Percentiles rank a stretch among this genome's conserved stretches.
These are phyloP conservation scores for Zele albiditarsus DNA, from an alignment of 2,888 invertebrate genomes.

Conservation along the genomic window DNA sequence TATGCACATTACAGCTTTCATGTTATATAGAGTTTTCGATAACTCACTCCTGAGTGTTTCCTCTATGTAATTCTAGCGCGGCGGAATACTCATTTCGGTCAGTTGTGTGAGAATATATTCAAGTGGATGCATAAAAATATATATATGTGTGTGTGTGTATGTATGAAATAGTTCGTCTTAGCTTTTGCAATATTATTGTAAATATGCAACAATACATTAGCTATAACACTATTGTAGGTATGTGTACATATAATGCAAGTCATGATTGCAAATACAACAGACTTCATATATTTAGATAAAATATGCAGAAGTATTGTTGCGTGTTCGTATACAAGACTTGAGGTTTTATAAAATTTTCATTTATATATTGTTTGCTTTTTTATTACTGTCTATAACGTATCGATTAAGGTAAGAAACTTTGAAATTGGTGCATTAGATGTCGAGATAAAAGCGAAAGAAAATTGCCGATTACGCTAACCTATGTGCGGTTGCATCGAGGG, in stretches of 20 bases:
- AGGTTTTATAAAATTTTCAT: not conserved
- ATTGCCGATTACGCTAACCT: too few species aligned
- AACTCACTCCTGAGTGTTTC: constrained; percentile 29
- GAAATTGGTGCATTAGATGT: too few species aligned
- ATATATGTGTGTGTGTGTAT: constrained; percentile 1
- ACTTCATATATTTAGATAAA: not conserved
- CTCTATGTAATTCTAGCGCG: constrained; percentile 26
- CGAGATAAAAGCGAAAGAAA: too few species aligned
- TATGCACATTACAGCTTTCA: constrained; percentile 22
- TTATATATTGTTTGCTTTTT: not conserved
- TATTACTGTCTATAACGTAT: too few species aligned
- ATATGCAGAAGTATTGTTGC: not conserved
- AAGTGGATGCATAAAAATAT: not conserved
- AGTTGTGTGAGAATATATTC: not conserved
- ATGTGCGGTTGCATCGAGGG: too few species aligned
- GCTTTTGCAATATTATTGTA: not conserved
- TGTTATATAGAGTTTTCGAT: constrained; percentile 25
- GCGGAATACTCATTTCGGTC: constrained; percentile 17
- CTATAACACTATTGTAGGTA: not conserved
- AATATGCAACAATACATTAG: not conserved
- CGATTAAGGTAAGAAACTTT: too few species aligned
- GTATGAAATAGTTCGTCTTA: not conserved
- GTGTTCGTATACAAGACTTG: not conserved
- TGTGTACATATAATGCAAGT: not conserved
- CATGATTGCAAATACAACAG: not conserved